Conservation (phyloP, 1,140 invertebrate species). For the Apis cerana region DNA sequence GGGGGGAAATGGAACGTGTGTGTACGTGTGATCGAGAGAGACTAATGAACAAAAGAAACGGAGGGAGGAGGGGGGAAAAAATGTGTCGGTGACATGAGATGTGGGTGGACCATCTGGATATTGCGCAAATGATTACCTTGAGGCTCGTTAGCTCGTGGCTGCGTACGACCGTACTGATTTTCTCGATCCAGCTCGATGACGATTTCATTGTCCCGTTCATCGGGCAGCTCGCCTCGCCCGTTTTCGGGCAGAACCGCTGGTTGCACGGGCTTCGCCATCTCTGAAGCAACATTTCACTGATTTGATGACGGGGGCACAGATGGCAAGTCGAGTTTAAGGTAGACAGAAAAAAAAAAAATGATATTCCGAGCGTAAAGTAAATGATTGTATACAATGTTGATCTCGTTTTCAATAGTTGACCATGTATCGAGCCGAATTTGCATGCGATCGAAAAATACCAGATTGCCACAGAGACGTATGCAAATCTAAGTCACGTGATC, state of each 20-base stretch:
- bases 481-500: neutral
- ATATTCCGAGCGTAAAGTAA: neutral
- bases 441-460: constrained; percentile 16
- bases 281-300: constrained; percentile 78
- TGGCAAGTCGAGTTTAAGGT: constrained; percentile 15
- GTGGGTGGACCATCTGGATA: constrained; percentile 45
- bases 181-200: constrained; percentile 81
- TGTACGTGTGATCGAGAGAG: neutral
- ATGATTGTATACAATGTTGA: neutral
- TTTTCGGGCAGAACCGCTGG: constrained; percentile 76
- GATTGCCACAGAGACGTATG: neutral
- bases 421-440: neutral
- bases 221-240: constrained; percentile 76
- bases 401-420: neutral
- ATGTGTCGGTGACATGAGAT: constrained; percentile 23
- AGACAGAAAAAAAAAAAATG: neutral
- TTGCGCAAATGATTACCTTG: constrained; percentile 77
- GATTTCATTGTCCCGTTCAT: constrained; percentile 80
- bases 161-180: constrained; percentile 81
- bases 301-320: constrained; percentile 57
- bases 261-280: constrained; percentile 78
- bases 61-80: constrained; percentile 50
- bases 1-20: neutral
- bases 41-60: constrained; percentile 16
- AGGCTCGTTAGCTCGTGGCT: constrained; percentile 80